Evolutionary conservation across 2,113 vertebrate genomes (phyloP), one percentile per base, ranked within the genome.

Genomic region (Vidua chalybeata): DNA sequence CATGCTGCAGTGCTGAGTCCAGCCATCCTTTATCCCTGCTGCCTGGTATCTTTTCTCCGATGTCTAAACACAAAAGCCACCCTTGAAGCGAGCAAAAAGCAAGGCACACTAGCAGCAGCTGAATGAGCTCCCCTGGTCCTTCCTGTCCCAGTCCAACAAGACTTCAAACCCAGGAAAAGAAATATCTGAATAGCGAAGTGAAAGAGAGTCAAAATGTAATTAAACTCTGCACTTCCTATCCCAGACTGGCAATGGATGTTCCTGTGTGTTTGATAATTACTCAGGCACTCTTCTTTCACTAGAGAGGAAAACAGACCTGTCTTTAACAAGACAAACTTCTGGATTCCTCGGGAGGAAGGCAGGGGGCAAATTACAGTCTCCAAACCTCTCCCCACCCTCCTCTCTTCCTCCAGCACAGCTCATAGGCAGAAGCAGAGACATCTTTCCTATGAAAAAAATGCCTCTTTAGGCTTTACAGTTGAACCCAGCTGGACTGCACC

Each of bases 11-110:
- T 51, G 85, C 68, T 8, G 33, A 86, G 69, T 81, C 74, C 83
- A 90, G 63, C 64, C 7, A 62, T 62, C 85, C 93, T 92, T 94
- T 92, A 92, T 95, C 19, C 76, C 56, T 2, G 7, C 90, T 92
- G 85, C 76, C 83, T 87, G 66, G 22, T 92, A 94, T 90, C 93
- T 95, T 84, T 92, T 90, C 92, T 96, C 73, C 91, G 13, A 80
- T 58, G 83, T 72, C 61, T 92, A n/a, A 92, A 90, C 48, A 94
- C 85, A 94, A 92, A 95, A 90, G 74, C 93, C 93, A 94, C 74
- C 84, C 91, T 8, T 48, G 71, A 93, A 93, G 93, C 2, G 0
- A 92, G 64, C 71, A 94, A 93, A 97, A 96, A 87, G 72, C 79
- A 90, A 84, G 27, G 61, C 73, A 0, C 56, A 49, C 22, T 59